Conservation (phyloP, 2,797 vertebrate species). For the Emys orbicularis region DNA sequence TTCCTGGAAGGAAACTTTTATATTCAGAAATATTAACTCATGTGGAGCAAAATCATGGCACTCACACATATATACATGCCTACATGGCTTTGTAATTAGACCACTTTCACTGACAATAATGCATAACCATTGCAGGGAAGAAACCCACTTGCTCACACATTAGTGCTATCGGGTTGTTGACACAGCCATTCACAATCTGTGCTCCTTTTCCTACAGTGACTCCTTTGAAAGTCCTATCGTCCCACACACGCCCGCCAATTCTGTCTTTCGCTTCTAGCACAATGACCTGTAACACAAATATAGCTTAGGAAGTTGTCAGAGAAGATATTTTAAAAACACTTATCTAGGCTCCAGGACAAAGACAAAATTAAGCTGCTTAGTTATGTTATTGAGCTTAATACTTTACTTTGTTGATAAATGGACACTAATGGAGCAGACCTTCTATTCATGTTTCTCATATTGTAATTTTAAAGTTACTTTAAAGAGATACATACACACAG, state of each 20-base stretch:
- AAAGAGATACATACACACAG: neutral
- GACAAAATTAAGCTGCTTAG: neutral
- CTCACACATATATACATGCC: neutral
- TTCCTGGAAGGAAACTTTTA: neutral
- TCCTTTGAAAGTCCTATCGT: conserved; percentile 89
- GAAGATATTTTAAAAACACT: neutral
- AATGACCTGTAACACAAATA: conserved; percentile 84
- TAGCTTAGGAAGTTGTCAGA: neutral
- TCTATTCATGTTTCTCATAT: neutral
- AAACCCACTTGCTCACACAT: conserved; percentile 97
- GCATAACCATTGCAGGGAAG: conserved; percentile 66
- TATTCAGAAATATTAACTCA: neutral
- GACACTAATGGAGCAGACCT: neutral
- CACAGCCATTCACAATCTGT: conserved; percentile 96
- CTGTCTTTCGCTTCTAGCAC: conserved; percentile 95
- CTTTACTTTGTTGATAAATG: neutral
- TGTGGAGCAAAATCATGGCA: neutral
- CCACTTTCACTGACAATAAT: conserved; percentile 19
- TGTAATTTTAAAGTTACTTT: neutral
- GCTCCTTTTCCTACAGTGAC: conserved; percentile 92
- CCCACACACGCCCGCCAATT: conserved; percentile 96
- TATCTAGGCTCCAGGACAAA: neutral
- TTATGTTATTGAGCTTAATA: neutral
- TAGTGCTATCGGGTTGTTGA: conserved; percentile 96
- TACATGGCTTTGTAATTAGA: neutral